Conservation (phyloP, 2,797 vertebrate species). For the Ispidina picta region DNA sequence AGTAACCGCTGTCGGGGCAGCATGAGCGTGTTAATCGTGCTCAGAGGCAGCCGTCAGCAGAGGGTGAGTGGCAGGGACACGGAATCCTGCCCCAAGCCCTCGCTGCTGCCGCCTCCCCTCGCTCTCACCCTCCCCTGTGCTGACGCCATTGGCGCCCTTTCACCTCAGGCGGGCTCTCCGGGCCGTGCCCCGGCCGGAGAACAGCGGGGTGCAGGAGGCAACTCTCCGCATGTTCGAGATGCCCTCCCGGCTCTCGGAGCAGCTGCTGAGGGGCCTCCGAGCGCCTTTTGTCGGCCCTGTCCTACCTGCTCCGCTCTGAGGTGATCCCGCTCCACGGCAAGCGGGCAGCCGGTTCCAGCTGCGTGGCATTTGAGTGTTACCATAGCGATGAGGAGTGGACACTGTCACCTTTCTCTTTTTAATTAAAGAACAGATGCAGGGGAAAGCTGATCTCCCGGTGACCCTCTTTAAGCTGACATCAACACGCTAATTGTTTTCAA, state of each 20-base stretch:
- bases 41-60: conserved; percentile 23
- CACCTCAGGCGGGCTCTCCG: background rate
- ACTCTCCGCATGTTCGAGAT: background rate
- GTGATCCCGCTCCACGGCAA: background rate
- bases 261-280: background rate
- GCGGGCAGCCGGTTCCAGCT: conserved; percentile 26
- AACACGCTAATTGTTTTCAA: conserved; percentile 72
- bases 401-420: conserved; percentile 71
- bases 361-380: conserved; percentile 70
- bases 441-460: conserved; percentile 73
- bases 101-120: background rate
- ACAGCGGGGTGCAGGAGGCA: rapidly evolving
- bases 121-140: background rate
- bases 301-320: background rate
- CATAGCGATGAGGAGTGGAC: conserved; percentile 79
- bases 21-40: background rate
- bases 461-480: conserved; percentile 76
- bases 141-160: rapidly evolving
- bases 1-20: background rate
- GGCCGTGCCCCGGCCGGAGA: background rate
- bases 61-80: background rate
- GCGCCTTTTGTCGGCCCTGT: background rate
- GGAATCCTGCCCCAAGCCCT: background rate
- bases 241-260: background rate
- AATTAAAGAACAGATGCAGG: conserved; percentile 78